Base-by-base conservation (phyloP, 1,140 invertebrate genomes). In the Cherax quadricarinatus region DNA sequence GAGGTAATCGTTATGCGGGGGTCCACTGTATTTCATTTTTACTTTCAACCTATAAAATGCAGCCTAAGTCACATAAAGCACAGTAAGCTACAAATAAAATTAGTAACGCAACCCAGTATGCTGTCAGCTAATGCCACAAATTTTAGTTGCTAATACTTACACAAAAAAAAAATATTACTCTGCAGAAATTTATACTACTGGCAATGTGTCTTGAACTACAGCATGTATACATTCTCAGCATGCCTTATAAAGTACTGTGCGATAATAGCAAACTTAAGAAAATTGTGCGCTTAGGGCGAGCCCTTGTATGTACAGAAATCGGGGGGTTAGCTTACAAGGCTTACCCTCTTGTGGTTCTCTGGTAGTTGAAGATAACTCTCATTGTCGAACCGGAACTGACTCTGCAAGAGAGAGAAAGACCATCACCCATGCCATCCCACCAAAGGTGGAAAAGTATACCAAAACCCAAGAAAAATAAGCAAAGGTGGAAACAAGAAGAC, bases 321-420 rank as follows among this genome's bases (percentile, higher is more conserved):
- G 21, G 24, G 5, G 70, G 24, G 10, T 75, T 57, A 41, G 86
- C 57, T 24, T 41, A 80, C 21, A 3, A 24, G 70, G 24, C 97
- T 98, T 97, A 98, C 98, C 97, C 98, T 96, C 97, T 98, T 98
- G 96, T 98, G 97, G 96, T 98, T 98, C 96, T 99, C 98, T 95
- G 98, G 98, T 95, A 99, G 96, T 96, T 97, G 98, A 95, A 98
- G 96, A 96, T 98, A 97, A 96, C 98, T 98, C 96, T 99, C 99
- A 96, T 99, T 99, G 96, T 99, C 98, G 96, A 99, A 99, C 95
- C 98, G 97, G 96, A 99, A 99, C 96, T 99, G 98, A 96, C 98
- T 99, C 98, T 99, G 96, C 53, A 94, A 80, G 84, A 94, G 92
- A 93, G 93, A 90, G 81, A 93, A 79, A 82, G 62, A 93, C 92